Conservation (phyloP, 2,888 invertebrate species). For the Stenodema calcarata region DNA sequence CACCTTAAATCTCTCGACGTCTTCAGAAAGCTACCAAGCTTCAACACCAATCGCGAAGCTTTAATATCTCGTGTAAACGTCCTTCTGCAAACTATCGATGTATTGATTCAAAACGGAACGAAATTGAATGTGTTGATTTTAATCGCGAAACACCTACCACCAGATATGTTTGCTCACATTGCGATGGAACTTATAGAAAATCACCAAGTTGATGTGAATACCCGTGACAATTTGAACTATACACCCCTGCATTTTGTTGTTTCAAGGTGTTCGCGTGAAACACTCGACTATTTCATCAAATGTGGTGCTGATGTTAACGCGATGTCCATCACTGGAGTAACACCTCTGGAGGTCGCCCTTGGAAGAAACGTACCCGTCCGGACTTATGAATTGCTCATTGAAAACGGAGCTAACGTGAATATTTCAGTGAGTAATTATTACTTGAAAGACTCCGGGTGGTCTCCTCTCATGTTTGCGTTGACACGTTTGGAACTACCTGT, state of each 20-base stretch:
- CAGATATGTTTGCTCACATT: background rate
- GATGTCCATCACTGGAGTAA: background rate
- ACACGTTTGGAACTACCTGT: background rate
- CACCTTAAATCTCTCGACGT: background rate
- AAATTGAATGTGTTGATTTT: background rate
- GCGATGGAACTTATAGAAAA: background rate
- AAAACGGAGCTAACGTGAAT: background rate
- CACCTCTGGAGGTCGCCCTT: background rate
- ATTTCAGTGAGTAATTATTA: too few species aligned
- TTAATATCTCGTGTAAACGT: background rate
- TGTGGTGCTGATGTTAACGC: background rate
- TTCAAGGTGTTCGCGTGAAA: background rate
- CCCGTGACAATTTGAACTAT: background rate
- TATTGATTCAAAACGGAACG: background rate
- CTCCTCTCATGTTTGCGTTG: background rate
- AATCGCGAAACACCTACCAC: background rate
- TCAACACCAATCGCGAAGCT: background rate
- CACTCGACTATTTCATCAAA: background rate
- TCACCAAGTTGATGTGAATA: background rate
- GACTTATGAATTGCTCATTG: background rate
- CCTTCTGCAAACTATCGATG: background rate
- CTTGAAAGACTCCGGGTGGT: background rate
- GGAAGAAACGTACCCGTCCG: background rate
- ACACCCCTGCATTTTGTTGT: background rate
- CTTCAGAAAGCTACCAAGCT: background rate